Base-by-base conservation (phyloP, 2,797 vertebrate genomes). In the Thamnophis elegans region DNA sequence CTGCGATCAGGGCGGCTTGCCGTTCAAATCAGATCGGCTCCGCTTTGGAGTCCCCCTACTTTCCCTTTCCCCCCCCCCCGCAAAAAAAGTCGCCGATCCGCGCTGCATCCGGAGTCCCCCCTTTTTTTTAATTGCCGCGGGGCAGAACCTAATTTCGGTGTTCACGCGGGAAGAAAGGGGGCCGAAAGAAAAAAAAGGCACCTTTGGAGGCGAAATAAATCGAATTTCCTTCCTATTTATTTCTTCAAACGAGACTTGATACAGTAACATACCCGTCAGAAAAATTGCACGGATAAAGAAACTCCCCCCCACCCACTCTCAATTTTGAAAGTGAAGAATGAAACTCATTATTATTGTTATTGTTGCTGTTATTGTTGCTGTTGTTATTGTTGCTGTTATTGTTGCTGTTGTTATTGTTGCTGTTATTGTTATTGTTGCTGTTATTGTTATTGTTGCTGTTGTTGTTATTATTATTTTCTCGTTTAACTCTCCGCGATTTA, bases 281-380 rank as follows among this genome's bases (percentile, higher is more conserved):
- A 59, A 36, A 36, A 22, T 92, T 25, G 25, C 36, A 32, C 1
- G n/a, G 51, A n/a, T 5, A 0, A 2, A 25, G 14, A 9, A 5
- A 5, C 28, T 3, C 4, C 0, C 1, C 47, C n/a, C 11, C 25
- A 18, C 55, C 55, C 55, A 14, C 1, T 0, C 32, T 20, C 18
- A 7, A 42, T 11, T 59, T 60, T 26, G 91, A 60, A 62, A 26
- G 1, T 11, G 68, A 36, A 28, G 5, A 12, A 7, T 36, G 25
- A 47, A 88, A 28, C 13, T 1, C 14, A 1, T 36, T 36, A 36
- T 36, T n/a, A n/a, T n/a, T n/a, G n/a, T n/a, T n/a, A n/a, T n/a
- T n/a, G n/a, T n/a, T n/a, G n/a, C n/a, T n/a, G n/a, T n/a, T 42
- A 42, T 3, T 42, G 3, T 42, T 42, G 3, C 42, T 42, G 3